phyloP scores from a whole-genome alignment of 1,140 invertebrate species.

The Trachymyrmex septentrionalis region DNA sequence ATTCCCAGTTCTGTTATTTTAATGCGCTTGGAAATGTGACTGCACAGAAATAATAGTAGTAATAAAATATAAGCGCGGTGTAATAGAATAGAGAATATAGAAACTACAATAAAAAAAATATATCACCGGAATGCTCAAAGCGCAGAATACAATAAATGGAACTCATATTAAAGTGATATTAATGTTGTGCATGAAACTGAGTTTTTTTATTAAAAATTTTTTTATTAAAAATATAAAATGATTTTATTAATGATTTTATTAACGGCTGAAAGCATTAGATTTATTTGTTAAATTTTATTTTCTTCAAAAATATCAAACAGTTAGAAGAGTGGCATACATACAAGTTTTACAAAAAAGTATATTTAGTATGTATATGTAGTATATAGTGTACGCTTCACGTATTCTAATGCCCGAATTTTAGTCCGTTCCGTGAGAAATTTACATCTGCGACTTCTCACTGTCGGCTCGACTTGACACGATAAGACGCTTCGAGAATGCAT shows the following conservation, averaged over 20 bases:
- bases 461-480: constrained; percentile 35
- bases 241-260: not conserved
- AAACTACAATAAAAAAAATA: constrained; percentile 6
- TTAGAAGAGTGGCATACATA: not conserved
- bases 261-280: not conserved
- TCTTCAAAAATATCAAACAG: not conserved
- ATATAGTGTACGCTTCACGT: not conserved
- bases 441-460: not conserved
- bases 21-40: constrained; percentile 30
- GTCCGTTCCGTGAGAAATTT: constrained; percentile 39
- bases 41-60: not conserved
- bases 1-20: constrained; percentile 39
- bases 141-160: constrained; percentile 14
- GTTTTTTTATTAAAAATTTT: not conserved
- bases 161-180: constrained; percentile 9
- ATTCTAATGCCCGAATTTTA: not conserved
- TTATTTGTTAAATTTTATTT: not conserved
- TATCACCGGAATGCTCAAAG: constrained; percentile 27
- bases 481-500: constrained; percentile 25
- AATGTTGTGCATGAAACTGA: not conserved
- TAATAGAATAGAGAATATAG: constrained; percentile 51
- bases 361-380: not conserved
- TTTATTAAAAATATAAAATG: not conserved
- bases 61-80: constrained; percentile 30
- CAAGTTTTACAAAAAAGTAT: not conserved